These are phyloP conservation scores for Plutella xylostella DNA, from an alignment of 2,888 invertebrate species.

Conservation along the genomic window DNA sequence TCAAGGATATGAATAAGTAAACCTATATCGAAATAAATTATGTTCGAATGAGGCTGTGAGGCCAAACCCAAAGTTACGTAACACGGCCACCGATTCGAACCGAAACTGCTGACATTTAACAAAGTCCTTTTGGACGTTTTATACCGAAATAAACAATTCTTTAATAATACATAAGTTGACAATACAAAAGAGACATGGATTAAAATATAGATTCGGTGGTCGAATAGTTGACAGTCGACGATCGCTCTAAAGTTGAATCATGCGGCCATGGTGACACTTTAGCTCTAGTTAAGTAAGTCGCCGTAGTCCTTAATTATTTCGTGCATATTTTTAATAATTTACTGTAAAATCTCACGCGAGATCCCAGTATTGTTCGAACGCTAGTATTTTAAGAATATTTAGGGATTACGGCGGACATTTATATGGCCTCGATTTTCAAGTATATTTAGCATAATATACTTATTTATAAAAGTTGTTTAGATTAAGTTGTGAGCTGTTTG, in stretches of 20 bases:
- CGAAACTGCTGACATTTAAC: no score
- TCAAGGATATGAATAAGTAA: slow-evolving; percentile 25
- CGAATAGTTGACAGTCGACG: slow-evolving; percentile 33
- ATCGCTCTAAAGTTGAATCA: slow-evolving; percentile 52
- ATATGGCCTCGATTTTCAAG: slow-evolving; percentile 64
- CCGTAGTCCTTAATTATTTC: slow-evolving; percentile 29
- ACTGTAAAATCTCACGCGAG: not conserved
- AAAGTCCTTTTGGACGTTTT: no score
- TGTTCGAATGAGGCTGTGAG: slow-evolving; percentile 39
- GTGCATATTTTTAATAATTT: not conserved
- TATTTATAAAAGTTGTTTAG: slow-evolving; percentile 1
- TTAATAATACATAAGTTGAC: no score
- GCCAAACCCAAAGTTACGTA: slow-evolving; percentile 50
- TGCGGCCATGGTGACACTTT: slow-evolving; percentile 65
- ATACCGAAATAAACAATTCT: no score
- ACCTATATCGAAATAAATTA: slow-evolving; percentile 29
- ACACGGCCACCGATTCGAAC: no score
- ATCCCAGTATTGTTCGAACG: not conserved
- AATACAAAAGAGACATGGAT: no score
- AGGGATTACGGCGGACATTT: slow-evolving; percentile 36
- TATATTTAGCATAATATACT: not conserved
- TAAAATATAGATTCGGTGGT: no score
- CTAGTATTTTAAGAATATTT: not conserved
- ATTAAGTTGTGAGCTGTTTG: not conserved
- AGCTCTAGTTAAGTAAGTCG: slow-evolving; percentile 43